Percentiles rank a stretch among this genome's conserved stretches.
Evolutionary conservation across 2,113 vertebrate species (phyloP).

Genomic region (Bombycilla garrulus): DNA sequence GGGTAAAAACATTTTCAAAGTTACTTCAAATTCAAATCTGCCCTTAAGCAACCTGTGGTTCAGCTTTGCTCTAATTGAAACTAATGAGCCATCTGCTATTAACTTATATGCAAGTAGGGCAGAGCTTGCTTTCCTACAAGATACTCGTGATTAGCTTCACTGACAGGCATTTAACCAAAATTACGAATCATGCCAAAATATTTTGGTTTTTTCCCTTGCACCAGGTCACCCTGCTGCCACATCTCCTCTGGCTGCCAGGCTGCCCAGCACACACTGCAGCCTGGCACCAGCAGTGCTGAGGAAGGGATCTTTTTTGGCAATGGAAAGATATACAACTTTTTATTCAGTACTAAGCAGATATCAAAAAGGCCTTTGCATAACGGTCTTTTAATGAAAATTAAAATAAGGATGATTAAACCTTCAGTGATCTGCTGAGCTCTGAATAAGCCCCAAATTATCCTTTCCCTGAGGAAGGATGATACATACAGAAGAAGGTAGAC

Average conservation of each 20-base stretch:
- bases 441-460: conserved; percentile 29
- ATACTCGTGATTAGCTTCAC: neutral
- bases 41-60: conserved; percentile 45
- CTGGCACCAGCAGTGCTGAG: neutral
- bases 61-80: conserved; percentile 45
- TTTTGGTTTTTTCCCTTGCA: neutral
- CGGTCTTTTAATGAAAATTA: conserved; percentile 23
- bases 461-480: neutral
- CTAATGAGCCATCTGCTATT: conserved; percentile 58
- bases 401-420: conserved; percentile 47
- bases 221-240: neutral
- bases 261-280: neutral
- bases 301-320: neutral
- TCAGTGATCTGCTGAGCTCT: conserved; percentile 46
- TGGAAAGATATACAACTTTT: neutral
- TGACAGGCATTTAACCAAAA: conserved; percentile 23
- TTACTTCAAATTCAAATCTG: conserved; percentile 49
- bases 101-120: conserved; percentile 47
- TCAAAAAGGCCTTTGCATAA: conserved; percentile 38
- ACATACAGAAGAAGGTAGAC: conserved; percentile 7
- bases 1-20: conserved; percentile 23
- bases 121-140: neutral
- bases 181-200: conserved; percentile 10
- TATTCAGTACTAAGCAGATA: conserved; percentile 13
- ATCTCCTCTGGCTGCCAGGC: neutral